phyloP scores from a whole-genome alignment of 2,888 invertebrate genomes.

The Tineola bisselliella region DNA sequence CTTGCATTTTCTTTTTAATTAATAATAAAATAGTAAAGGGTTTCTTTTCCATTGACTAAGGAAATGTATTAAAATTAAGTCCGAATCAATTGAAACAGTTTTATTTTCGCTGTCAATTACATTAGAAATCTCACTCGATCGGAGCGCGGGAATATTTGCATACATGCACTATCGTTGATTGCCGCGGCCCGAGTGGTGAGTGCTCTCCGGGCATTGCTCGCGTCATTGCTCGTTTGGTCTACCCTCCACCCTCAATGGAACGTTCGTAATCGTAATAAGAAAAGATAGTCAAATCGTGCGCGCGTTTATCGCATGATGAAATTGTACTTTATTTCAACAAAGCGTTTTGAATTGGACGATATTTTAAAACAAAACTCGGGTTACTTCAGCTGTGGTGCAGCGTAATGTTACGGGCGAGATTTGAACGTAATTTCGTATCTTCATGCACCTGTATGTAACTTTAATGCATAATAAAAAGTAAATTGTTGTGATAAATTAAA shows the following conservation, averaged over 20 bases:
- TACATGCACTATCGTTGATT: constrained; percentile 8
- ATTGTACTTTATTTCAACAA: constrained; percentile 2
- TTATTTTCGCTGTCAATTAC: constrained; percentile 49
- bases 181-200: constrained; percentile 18
- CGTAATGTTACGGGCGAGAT: neutral
- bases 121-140: constrained; percentile 44
- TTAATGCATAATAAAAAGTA: neutral
- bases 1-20: too few species aligned
- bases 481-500: constrained; percentile 3
- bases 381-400: neutral
- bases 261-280: neutral
- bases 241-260: neutral
- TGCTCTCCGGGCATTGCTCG: constrained; percentile 1
- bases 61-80: neutral
- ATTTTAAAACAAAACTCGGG: neutral
- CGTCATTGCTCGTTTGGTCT: constrained; percentile 2
- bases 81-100: constrained; percentile 22
- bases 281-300: neutral
- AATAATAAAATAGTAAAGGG: too few species aligned
- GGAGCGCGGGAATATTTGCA: constrained; percentile 19
- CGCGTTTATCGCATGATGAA: neutral
- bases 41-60: too few species aligned
- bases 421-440: neutral
- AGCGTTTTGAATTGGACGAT: constrained; percentile 14
- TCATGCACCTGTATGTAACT: neutral